Evolutionary conservation across 2,888 invertebrate genomes (phyloP).

Genomic region (Lycocerus yunnanus): DNA sequence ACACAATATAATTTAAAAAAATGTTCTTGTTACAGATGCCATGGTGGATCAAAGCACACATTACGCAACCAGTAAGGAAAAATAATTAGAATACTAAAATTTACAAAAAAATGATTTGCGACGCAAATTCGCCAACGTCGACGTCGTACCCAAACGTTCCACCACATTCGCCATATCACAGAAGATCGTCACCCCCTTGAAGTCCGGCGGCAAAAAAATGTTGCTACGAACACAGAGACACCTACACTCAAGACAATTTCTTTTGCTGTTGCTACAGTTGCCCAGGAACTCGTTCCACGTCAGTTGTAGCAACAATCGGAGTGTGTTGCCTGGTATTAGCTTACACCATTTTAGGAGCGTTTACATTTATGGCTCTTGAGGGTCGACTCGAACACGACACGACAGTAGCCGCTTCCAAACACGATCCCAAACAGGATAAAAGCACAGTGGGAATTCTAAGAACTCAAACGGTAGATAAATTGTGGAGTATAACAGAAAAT

Average conservation of each 20-base stretch:
- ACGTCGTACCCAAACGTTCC: constrained; percentile 49
- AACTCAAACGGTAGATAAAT: constrained; percentile 74
- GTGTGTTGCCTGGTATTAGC: constrained; percentile 84
- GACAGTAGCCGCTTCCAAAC: constrained; percentile 68
- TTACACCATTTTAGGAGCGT: constrained; percentile 90
- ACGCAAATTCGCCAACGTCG: constrained; percentile 39
- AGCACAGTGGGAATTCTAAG: constrained; percentile 57
- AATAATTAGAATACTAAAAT: background rate
- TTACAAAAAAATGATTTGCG: constrained; percentile 32
- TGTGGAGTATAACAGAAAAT: constrained; percentile 86
- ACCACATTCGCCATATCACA: constrained; percentile 45
- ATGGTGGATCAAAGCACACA: background rate
- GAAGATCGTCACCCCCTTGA: constrained; percentile 50
- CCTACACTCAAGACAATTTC: constrained; percentile 39
- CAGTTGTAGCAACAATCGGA: constrained; percentile 80
- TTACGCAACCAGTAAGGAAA: background rate
- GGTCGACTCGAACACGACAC: constrained; percentile 63
- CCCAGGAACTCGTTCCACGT: constrained; percentile 57
- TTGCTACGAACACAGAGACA: constrained; percentile 50
- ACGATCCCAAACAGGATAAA: constrained; percentile 58
- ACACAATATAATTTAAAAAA: background rate
- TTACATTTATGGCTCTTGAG: constrained; percentile 86
- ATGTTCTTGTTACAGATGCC: background rate
- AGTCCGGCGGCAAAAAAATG: constrained; percentile 51
- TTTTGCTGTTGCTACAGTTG: constrained; percentile 64